These are phyloP conservation scores for Candidula unifasciata DNA, from an alignment of 2,888 invertebrate species.

Conservation along the genomic window DNA sequence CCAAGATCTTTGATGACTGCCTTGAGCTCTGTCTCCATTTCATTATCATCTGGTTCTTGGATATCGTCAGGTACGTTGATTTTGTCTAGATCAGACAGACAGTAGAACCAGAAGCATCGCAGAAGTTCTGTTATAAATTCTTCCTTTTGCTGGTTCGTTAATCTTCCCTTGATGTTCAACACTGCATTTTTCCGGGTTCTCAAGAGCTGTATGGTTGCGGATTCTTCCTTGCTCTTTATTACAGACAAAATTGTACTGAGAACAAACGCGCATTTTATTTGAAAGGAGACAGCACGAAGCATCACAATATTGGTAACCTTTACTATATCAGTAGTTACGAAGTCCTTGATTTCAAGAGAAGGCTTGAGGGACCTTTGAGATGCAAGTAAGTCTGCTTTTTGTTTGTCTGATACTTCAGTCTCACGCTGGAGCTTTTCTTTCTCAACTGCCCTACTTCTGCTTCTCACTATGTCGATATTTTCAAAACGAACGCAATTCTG, in stretches of 20 bases:
- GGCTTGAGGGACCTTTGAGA: background rate
- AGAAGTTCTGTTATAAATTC: slow-evolving; percentile 23
- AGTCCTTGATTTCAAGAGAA: background rate
- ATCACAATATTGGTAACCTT: background rate
- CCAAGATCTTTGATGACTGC: background rate
- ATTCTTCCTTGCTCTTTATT: background rate
- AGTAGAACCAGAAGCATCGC: background rate
- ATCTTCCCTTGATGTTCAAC: slow-evolving; percentile 51
- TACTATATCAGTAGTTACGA: background rate
- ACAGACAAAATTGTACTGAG: slow-evolving; percentile 6
- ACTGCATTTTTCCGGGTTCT: slow-evolving; percentile 11
- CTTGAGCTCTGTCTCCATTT: background rate
- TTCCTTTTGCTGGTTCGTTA: slow-evolving; percentile 48
- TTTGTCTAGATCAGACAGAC: background rate
- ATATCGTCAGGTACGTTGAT: background rate
- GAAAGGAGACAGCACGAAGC: slow-evolving; percentile 7
- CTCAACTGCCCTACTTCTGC: background rate
- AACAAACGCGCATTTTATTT: slow-evolving; percentile 30
- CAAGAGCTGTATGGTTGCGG: slow-evolving; percentile 52
- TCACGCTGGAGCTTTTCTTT: background rate
- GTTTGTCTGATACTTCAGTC: background rate
- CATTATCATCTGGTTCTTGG: no score
- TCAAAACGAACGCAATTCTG: slow-evolving; percentile 38
- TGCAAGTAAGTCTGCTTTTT: slow-evolving; percentile 60
- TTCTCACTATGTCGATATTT: slow-evolving; percentile 22